A percentile compares a stretch with the other conserved stretches of the same genome.
These are phyloP conservation scores for Temnothorax unifasciatus DNA, from an alignment of 2,888 invertebrate genomes.

Conservation along the genomic window DNA sequence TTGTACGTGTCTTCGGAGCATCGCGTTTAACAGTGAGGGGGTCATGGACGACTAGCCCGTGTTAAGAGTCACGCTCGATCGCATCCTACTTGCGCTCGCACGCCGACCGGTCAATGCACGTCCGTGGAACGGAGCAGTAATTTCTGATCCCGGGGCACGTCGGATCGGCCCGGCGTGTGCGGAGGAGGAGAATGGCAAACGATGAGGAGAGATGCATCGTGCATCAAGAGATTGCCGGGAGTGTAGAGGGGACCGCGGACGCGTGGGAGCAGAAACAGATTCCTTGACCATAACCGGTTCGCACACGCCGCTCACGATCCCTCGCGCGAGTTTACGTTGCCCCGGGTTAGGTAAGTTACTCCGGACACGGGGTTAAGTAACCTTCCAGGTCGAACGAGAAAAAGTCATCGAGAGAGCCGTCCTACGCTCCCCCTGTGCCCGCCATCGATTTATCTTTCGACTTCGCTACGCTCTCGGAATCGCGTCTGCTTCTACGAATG, in stretches of 20 bases:
- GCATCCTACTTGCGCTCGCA: conserved; percentile 75
- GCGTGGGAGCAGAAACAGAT: conserved; percentile 83
- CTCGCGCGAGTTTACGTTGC: conserved; percentile 71
- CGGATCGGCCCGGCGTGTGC: conserved; percentile 77
- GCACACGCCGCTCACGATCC: conserved; percentile 66
- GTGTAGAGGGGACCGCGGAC: conserved; percentile 61
- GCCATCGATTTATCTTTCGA: conserved; percentile 65
- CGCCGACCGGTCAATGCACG: conserved; percentile 76
- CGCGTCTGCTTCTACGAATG: conserved; percentile 35
- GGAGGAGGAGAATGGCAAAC: conserved; percentile 69
- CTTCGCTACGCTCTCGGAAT: conserved; percentile 51
- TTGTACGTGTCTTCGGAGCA: conserved; percentile 52
- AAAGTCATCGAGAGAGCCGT: conserved; percentile 63
- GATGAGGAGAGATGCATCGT: conserved; percentile 68
- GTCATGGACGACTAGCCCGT: conserved; percentile 83
- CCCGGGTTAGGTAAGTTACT: conserved; percentile 71
- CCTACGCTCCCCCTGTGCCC: conserved; percentile 62
- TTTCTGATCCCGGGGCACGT: conserved; percentile 81
- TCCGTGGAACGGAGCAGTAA: conserved; percentile 77
- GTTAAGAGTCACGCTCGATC: conserved; percentile 83
- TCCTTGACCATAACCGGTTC: conserved; percentile 78
- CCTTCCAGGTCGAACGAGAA: conserved; percentile 65
- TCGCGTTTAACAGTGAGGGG: conserved; percentile 74
- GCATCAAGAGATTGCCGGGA: conserved; percentile 48
- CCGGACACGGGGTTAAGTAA: conserved; percentile 73